Evolutionary conservation across 1,140 invertebrate species (phyloP).

Genomic region (Teleopsis dalmanni): DNA sequence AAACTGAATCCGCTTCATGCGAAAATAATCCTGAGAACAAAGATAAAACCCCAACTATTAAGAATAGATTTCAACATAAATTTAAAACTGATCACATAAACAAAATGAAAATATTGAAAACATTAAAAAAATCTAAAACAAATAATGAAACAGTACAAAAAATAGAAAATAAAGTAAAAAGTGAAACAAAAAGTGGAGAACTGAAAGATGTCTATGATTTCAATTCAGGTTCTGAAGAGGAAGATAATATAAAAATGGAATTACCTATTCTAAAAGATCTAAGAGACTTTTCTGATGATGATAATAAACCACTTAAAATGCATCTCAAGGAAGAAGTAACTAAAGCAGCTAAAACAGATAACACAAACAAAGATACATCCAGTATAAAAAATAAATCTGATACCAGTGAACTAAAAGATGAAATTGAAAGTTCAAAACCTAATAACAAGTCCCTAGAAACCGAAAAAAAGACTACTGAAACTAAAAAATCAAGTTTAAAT

Average conservation of each 20-base stretch:
- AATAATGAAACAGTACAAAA: slow-evolving; percentile 4
- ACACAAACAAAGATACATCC: neutral
- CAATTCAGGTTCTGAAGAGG: slow-evolving; percentile 38
- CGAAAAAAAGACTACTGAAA: slow-evolving; percentile 1
- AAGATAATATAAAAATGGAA: slow-evolving; percentile 41
- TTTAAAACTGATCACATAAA: slow-evolving; percentile 10
- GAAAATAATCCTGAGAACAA: neutral
- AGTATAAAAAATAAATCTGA: neutral
- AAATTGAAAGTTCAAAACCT: neutral
- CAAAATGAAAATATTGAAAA: neutral
- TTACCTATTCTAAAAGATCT: slow-evolving; percentile 33
- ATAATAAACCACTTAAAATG: slow-evolving; percentile 29
- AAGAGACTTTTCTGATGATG: slow-evolving; percentile 38
- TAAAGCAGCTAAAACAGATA: neutral
- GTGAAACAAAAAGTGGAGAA: neutral
- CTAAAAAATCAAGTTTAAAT: neutral
- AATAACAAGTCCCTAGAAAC: neutral
- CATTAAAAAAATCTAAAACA: slow-evolving; percentile 6
- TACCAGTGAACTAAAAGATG: neutral
- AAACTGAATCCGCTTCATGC: neutral
- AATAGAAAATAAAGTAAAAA: neutral
- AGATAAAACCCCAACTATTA: slow-evolving; percentile 3
- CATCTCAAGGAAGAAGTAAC: neutral
- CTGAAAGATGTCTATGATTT: slow-evolving; percentile 38
- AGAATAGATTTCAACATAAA: slow-evolving; percentile 9